Percentiles rank a stretch among this genome's conserved stretches.
Evolutionary conservation across 2,888 invertebrate species (phyloP).

Genomic region (Proisotoma minuta): DNA sequence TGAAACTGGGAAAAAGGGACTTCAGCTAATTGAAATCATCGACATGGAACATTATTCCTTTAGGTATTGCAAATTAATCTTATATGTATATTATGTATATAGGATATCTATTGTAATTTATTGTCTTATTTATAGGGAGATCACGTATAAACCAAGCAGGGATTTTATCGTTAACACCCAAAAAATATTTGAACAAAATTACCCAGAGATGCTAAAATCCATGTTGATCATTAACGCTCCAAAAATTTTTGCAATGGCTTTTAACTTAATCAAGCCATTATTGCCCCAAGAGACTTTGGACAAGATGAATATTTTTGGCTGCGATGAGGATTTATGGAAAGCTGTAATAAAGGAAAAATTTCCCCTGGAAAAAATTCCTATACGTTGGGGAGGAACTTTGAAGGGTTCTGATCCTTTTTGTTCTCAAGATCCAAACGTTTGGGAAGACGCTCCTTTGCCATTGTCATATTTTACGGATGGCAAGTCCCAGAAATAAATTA

Average conservation of each 20-base stretch:
- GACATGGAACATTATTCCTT: constrained; percentile 26
- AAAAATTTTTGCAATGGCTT: constrained; percentile 19
- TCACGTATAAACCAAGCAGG: constrained; percentile 14
- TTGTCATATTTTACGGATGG: constrained; percentile 19
- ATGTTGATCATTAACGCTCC: constrained; percentile 20
- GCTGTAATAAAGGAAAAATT: constrained; percentile 11
- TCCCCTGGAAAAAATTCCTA: constrained; percentile 15
- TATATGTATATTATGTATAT: neutral
- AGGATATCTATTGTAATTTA: neutral
- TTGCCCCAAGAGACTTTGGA: constrained; percentile 20
- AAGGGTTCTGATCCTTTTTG: constrained; percentile 26
- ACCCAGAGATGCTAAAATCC: constrained; percentile 18
- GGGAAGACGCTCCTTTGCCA: constrained; percentile 25
- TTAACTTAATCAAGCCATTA: constrained; percentile 22
- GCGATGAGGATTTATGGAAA: constrained; percentile 19
- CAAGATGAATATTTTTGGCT: constrained; percentile 24
- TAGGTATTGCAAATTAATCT: neutral
- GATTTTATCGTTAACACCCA: constrained; percentile 15
- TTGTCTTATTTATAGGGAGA: constrained; percentile 5
- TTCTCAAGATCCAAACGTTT: constrained; percentile 18
- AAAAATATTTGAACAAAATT: constrained; percentile 18
- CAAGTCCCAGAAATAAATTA: too few species aligned
- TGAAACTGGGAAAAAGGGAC: constrained; percentile 21
- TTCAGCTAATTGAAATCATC: constrained; percentile 15
- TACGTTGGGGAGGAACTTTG: constrained; percentile 26